Evolutionary conservation across 2,113 vertebrate species (phyloP).

Genomic region (Crotophaga sulcirostris): DNA sequence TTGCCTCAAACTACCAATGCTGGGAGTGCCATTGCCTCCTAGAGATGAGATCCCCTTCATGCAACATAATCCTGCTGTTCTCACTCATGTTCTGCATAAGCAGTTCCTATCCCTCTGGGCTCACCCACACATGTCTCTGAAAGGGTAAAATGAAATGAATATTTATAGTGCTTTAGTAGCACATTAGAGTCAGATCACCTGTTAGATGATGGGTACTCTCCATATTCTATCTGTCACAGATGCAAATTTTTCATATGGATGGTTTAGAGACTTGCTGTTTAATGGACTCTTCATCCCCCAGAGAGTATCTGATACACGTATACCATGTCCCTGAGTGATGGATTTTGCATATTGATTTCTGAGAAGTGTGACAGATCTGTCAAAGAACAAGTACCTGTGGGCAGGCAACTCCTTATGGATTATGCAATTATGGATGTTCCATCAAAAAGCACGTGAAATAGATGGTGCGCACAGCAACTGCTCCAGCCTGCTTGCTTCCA

Average conservation of each 20-base stretch:
- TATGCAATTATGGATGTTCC: not conserved
- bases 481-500: not conserved
- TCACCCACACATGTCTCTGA: not conserved
- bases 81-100: not conserved
- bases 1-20: not conserved
- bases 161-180: conserved; percentile 2
- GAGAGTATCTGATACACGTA: conserved; percentile 33
- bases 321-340: conserved; percentile 43
- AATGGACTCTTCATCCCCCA: not conserved
- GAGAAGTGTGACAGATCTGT: conserved; percentile 59
- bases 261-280: conserved; percentile 9
- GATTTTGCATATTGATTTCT: conserved; percentile 64
- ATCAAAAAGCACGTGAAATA: not conserved
- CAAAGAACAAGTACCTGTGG: conserved; percentile 40
- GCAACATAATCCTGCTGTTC: not conserved
- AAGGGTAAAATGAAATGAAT: not conserved
- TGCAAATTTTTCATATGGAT: conserved; percentile 7
- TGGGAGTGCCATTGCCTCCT: not conserved
- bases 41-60: not conserved
- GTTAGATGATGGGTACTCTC: not conserved
- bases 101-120: not conserved
- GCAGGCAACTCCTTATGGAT: conserved; percentile 18
- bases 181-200: not conserved
- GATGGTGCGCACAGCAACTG: not conserved
- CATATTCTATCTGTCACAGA: conserved; percentile 42